These are phyloP conservation scores for Vesta saturnalis DNA, from an alignment of 2,888 invertebrate species.

Conservation along the genomic window DNA sequence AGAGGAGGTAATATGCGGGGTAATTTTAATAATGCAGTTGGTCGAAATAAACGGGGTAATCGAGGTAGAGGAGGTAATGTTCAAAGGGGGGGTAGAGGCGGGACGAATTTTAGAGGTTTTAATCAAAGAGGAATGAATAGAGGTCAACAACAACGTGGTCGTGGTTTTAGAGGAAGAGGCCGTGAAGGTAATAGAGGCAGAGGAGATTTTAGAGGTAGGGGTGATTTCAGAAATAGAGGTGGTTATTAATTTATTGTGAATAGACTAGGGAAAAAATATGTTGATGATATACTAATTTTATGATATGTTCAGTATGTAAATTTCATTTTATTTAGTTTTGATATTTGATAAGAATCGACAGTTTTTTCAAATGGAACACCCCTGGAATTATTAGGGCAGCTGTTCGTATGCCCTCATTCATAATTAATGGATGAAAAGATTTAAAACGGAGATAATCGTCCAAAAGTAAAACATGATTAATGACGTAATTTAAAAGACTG, in stretches of 20 bases:
- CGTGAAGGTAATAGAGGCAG: conserved; percentile 29
- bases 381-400: not conserved
- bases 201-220: conserved; percentile 52
- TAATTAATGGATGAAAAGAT: too few relatives aligned
- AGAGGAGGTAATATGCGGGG: conserved; percentile 43
- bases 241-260: conserved; percentile 39
- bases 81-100: conserved; percentile 14
- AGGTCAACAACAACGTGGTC: not conserved
- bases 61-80: conserved; percentile 29
- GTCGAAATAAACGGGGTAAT: conserved; percentile 31
- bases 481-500: conserved; percentile 10
- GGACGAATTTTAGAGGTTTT: conserved; percentile 32
- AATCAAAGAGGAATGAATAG: conserved; percentile 26
- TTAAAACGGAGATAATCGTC: not conserved
- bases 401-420: too few relatives aligned
- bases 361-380: too few relatives aligned
- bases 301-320: not conserved
- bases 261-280: not conserved
- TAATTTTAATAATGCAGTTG: conserved; percentile 47
- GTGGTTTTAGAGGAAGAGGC: conserved; percentile 13
- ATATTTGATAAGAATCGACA: too few relatives aligned
- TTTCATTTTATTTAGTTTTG: too few relatives aligned
- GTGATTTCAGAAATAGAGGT: conserved; percentile 55
- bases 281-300: not conserved
- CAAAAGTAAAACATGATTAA: not conserved